Conservation (phyloP, 2,888 invertebrate species). For the Petrophora chlorosata region DNA sequence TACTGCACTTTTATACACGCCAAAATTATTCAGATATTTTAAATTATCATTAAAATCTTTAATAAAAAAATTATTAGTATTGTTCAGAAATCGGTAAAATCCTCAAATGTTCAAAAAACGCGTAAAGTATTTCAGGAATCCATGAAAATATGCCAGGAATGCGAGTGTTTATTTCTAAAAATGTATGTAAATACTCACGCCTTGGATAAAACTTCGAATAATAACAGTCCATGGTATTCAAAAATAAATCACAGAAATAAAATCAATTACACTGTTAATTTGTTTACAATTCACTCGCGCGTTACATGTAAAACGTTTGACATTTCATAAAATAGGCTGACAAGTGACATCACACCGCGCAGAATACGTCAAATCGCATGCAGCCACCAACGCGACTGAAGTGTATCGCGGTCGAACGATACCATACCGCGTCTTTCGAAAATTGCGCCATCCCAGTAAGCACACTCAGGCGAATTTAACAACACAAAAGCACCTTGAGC, state of each 20-base stretch:
- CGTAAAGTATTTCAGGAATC: slow-evolving; percentile 55
- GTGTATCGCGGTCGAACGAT: slow-evolving; percentile 83
- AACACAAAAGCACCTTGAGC: slow-evolving; percentile 82
- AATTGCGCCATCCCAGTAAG: slow-evolving; percentile 84
- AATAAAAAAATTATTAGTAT: no score
- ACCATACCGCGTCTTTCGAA: slow-evolving; percentile 85
- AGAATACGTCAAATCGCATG: slow-evolving; percentile 84
- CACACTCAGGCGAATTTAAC: slow-evolving; percentile 82
- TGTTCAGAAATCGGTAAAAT: not conserved
- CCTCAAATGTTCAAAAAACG: slow-evolving; percentile 5
- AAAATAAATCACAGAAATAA: slow-evolving; percentile 71
- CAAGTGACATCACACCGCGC: slow-evolving; percentile 82
- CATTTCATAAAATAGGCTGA: slow-evolving; percentile 82
- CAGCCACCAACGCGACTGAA: slow-evolving; percentile 84
- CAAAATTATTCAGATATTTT: not conserved
- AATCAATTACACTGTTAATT: slow-evolving; percentile 75
- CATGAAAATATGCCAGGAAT: slow-evolving; percentile 68
- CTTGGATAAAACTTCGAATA: slow-evolving; percentile 82
- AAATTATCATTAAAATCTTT: not conserved
- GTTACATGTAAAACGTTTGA: slow-evolving; percentile 77
- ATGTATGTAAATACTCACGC: slow-evolving; percentile 77
- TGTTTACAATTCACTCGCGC: slow-evolving; percentile 80
- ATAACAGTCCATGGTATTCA: slow-evolving; percentile 79
- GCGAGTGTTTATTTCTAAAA: slow-evolving; percentile 75
- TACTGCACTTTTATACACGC: no score